Evolutionary conservation across 2,888 invertebrate species (phyloP), one percentile per base, ranked within the genome.

Genomic region (Nemoura dubitans): DNA sequence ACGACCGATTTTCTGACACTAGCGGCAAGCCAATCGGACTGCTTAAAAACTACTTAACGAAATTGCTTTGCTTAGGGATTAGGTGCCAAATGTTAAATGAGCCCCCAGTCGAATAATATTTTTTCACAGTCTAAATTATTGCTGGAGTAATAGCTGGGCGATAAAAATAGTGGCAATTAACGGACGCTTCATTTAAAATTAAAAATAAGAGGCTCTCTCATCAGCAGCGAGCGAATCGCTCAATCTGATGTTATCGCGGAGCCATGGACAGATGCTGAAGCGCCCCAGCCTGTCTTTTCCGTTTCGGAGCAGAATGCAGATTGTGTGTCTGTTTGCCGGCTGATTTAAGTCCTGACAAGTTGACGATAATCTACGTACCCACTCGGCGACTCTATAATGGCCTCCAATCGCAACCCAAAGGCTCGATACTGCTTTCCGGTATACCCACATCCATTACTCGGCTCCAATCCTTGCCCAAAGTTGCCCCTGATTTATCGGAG

Each of bases 91-190:
- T 59, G 59, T 21, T 59, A 59, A 59, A 59, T 59, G 59, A 59
- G 21, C 59, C 59, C 14, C 16, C 10, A 21, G 3, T 59, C 59
- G 59, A 59, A 59, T 59, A 3, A 59, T 59, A 59, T 59, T 59
- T 59, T 59, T 59, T 21, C 59, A 59, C 59, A 7, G 59, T 10
- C 59, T 21, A 59, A 21, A 59, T 59, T 10, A 59, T 59, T 2
- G 59, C 21, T 59, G 59, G 59, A 59, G 59, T 59, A 59, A 59
- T 59, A 59, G 59, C 59, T 36, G 14, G 21, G 59, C 2, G 59
- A 59, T 59, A 59, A 59, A 59, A 59, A 59, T 59, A 59, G 59
- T 59, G 59, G 59, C 59, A 59, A 59, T 59, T 59, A 59, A 59
- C 59, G 21, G 21, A 59, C 21, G 59, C 59, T 14, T 59, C 59